Conservation (phyloP, 2,797 vertebrate genomes). For the Amazona ochrocephala region DNA sequence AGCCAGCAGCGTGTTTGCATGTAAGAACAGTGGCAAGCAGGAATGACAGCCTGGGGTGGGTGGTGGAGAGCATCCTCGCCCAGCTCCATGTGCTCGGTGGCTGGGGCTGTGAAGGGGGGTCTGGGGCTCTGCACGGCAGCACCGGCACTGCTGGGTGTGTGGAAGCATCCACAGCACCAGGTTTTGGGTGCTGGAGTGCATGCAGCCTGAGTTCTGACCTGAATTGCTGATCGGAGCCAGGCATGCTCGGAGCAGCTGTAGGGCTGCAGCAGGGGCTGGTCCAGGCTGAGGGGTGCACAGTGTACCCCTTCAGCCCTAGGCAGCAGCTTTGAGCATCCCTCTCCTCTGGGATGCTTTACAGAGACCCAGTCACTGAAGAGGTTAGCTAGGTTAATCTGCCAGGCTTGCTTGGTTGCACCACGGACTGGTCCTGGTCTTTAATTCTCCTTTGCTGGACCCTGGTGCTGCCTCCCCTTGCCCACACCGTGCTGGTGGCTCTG, state of each 20-base stretch:
- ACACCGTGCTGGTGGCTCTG: neutral
- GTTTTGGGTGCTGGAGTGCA: fast-evolving
- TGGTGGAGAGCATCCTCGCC: neutral
- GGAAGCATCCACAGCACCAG: fast-evolving
- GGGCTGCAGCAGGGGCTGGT: neutral
- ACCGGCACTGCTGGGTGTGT: neutral
- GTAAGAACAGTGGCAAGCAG: neutral
- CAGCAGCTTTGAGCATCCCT: neutral
- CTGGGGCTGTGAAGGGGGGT: fast-evolving
- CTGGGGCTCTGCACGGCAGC: neutral
- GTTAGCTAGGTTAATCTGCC: neutral
- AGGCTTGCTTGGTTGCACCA: neutral
- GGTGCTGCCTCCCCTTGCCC: neutral
- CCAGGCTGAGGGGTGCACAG: neutral
- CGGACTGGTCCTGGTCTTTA: neutral
- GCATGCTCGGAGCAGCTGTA: fast-evolving
- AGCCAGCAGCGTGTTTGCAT: neutral
- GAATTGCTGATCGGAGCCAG: neutral
- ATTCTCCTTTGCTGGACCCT: neutral
- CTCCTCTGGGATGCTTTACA: neutral
- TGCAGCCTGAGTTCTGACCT: fast-evolving
- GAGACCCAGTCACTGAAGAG: fast-evolving
- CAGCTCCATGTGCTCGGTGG: fast-evolving
- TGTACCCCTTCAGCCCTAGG: neutral
- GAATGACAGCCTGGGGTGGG: fast-evolving